These are phyloP conservation scores for Blastomussa wellsi DNA, from an alignment of 92 coral and sea anemone genomes.

Conservation along the genomic window DNA sequence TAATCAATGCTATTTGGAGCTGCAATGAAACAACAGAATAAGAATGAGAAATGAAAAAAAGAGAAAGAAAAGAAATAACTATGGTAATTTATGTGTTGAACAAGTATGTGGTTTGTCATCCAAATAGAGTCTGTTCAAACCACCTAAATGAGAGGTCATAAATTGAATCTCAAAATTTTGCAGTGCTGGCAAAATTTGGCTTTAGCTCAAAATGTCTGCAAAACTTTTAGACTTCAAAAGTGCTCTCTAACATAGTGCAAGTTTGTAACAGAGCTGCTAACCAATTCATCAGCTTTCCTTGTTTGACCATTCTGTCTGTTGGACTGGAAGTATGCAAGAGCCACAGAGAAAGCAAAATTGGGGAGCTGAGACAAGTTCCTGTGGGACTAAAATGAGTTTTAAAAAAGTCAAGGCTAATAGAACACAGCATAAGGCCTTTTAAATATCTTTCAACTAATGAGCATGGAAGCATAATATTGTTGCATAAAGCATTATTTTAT, in stretches of 20 bases:
- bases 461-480: neutral
- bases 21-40: constrained; percentile 19
- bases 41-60: neutral
- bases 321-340: constrained; percentile 84
- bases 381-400: constrained; percentile 70
- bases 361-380: constrained; percentile 96
- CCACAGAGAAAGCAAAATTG: constrained; percentile 89
- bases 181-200: too few species aligned
- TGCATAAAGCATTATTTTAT: too few species aligned
- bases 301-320: constrained; percentile 46
- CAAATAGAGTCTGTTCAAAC: too few species aligned
- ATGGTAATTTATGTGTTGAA: neutral
- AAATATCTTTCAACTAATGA: neutral
- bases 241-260: too few species aligned
- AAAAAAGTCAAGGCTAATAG: neutral
- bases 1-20: constrained; percentile 94
- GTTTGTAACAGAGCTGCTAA: constrained; percentile 27
- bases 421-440: neutral
- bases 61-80: neutral
- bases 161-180: too few species aligned
- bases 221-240: too few species aligned
- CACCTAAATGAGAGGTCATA: too few species aligned
- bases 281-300: constrained; percentile 82
- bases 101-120: neutral
- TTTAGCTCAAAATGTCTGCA: too few species aligned